Percentiles rank a stretch among this genome's conserved stretches.
Evolutionary conservation across 2,113 vertebrate species (phyloP).

Genomic region (Mesoclemmys tuberculata): DNA sequence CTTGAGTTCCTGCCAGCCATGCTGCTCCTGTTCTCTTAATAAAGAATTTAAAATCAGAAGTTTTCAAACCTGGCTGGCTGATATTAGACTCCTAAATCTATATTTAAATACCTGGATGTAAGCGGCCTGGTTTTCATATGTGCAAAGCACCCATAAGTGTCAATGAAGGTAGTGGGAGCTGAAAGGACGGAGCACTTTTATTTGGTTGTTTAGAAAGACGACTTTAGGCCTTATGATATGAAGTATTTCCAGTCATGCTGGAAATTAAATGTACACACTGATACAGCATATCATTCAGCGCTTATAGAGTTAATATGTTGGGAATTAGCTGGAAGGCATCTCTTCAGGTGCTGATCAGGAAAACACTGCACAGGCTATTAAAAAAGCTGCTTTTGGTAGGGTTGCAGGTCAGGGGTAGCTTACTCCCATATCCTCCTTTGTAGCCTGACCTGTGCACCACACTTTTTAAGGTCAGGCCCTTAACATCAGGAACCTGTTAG

Average conservation of each 20-base stretch:
- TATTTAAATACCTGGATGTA: neutral
- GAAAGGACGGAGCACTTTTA: neutral
- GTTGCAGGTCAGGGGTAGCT: constrained; percentile 29
- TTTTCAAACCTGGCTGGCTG: fast-evolving
- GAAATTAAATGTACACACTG: neutral
- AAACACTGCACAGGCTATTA: constrained; percentile 27
- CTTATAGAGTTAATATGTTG: constrained; percentile 30
- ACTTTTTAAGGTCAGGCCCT: constrained; percentile 66
- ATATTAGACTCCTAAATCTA: neutral
- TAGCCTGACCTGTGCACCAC: constrained; percentile 20
- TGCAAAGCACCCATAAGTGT: neutral
- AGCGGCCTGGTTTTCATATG: neutral
- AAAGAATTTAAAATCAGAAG: neutral
- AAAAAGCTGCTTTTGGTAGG: neutral
- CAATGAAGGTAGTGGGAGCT: neutral
- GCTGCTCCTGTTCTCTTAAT: neutral
- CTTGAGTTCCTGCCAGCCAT: constrained; percentile 8
- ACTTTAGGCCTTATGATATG: neutral
- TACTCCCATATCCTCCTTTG: constrained; percentile 12
- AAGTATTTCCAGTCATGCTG: neutral
- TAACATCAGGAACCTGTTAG: constrained; percentile 70
- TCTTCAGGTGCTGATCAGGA: neutral
- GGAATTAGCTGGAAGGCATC: constrained; percentile 26
- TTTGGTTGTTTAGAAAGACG: neutral
- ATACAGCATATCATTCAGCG: neutral